Conservation (phyloP, 1,140 invertebrate species). For the Saxidomus purpurata region DNA sequence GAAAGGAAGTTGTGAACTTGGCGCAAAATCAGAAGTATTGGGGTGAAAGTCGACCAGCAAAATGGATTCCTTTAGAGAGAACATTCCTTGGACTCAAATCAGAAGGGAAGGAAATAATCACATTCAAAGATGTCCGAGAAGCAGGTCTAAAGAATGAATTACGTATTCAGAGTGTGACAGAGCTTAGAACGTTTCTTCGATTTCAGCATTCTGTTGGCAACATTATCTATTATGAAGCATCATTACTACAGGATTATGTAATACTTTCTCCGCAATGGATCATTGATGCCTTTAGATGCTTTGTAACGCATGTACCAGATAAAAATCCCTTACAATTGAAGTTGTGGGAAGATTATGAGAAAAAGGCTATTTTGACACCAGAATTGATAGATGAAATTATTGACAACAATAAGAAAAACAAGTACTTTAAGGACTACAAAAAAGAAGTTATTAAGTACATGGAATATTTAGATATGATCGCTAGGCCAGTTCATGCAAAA, state of each 20-base stretch:
- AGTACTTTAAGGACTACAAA: slow-evolving; percentile 22
- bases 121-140: slow-evolving; percentile 12
- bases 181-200: slow-evolving; percentile 6
- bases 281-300: slow-evolving; percentile 53
- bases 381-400: slow-evolving; percentile 49
- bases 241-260: slow-evolving; percentile 5
- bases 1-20: background rate
- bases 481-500: background rate
- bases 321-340: slow-evolving; percentile 5
- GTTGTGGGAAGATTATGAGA: slow-evolving; percentile 30
- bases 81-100: background rate
- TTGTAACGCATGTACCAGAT: slow-evolving; percentile 27
- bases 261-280: slow-evolving; percentile 46
- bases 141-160: background rate
- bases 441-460: slow-evolving; percentile 44
- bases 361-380: slow-evolving; percentile 20
- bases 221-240: slow-evolving; percentile 24
- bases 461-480: slow-evolving; percentile 49
- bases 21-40: slow-evolving; percentile 24
- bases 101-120: slow-evolving; percentile 32
- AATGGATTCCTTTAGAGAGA: slow-evolving; percentile 46
- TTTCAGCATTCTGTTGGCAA: slow-evolving; percentile 47
- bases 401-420: slow-evolving; percentile 32
- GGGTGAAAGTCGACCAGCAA: slow-evolving; percentile 25
- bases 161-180: background rate